Percentiles rank a stretch among this genome's conserved stretches.
phyloP scores from a whole-genome alignment of 2,113 vertebrate genomes.

The Pyxicephalus adspersus region DNA sequence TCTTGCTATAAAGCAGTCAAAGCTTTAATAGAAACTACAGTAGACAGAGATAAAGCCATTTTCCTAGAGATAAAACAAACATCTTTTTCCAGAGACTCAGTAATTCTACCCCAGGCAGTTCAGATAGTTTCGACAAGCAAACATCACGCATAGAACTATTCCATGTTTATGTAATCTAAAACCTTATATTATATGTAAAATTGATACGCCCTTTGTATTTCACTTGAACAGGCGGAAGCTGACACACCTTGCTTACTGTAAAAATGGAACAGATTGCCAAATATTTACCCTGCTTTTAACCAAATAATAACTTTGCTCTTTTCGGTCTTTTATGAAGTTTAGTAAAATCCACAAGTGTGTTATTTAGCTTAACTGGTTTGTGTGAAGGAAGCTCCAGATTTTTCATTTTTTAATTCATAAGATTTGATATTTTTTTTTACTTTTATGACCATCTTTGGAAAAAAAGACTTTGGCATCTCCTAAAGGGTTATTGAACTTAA shows the following conservation, averaged over 20 bases:
- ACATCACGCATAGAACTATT: slow-evolving; percentile 48
- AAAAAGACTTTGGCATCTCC: no score
- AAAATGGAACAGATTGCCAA: slow-evolving; percentile 43
- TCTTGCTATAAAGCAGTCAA: neutral
- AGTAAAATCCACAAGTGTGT: neutral
- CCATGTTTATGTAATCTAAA: slow-evolving; percentile 56
- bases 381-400: no score
- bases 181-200: slow-evolving; percentile 57
- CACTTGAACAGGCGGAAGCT: slow-evolving; percentile 48
- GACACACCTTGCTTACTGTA: slow-evolving; percentile 52
- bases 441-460: no score
- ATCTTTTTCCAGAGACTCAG: slow-evolving; percentile 41
- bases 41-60: slow-evolving; percentile 29
- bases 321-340: neutral
- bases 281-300: slow-evolving; percentile 42
- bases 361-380: no score
- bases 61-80: slow-evolving; percentile 51
- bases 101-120: slow-evolving; percentile 55
- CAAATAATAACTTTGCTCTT: neutral
- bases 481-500: no score
- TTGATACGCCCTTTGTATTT: slow-evolving; percentile 55
- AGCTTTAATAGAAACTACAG: slow-evolving; percentile 39
- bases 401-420: no score
- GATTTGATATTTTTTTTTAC: no score
- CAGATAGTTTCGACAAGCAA: slow-evolving; percentile 56